phyloP scores from a whole-genome alignment of 2,888 invertebrate species.

The Flabesymbios commensalis region DNA sequence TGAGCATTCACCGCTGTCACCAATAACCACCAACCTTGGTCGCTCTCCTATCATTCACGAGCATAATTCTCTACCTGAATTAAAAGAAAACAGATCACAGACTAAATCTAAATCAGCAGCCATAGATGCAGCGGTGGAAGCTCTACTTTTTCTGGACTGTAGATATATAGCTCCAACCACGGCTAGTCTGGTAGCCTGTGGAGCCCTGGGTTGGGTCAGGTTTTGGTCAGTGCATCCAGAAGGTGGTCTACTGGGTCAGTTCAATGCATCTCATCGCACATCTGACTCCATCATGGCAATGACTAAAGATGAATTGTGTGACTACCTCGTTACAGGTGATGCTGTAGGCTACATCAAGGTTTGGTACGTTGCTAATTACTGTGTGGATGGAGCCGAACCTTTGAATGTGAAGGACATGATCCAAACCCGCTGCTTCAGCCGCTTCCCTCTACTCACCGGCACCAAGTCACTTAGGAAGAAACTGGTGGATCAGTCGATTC shows the following conservation, averaged over 20 bases:
- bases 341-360: constrained; percentile 43
- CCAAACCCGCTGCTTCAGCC: too few relatives aligned
- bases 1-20: background rate
- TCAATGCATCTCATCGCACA: constrained; percentile 72
- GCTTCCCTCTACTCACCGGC: background rate
- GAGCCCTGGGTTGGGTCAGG: constrained; percentile 73
- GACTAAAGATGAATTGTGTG: constrained; percentile 73
- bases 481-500: background rate
- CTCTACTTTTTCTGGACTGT: constrained; percentile 44
- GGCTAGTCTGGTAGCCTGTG: background rate
- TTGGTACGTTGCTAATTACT: constrained; percentile 9
- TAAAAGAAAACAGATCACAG: background rate
- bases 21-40: background rate
- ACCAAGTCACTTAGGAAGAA: background rate
- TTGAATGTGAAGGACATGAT: background rate
- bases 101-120: background rate
- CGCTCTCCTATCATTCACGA: background rate
- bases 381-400: background rate
- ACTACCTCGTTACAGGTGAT: constrained; percentile 67
- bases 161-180: background rate
- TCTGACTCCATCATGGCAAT: constrained; percentile 69
- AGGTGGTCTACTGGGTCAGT: constrained; percentile 74
- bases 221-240: constrained; percentile 80
- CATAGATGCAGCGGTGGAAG: background rate
- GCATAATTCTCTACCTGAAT: background rate